Percentiles rank a stretch among this genome's conserved stretches.
Evolutionary conservation across 2,113 vertebrate species (phyloP).

Genomic region (Panurus biarmicus): DNA sequence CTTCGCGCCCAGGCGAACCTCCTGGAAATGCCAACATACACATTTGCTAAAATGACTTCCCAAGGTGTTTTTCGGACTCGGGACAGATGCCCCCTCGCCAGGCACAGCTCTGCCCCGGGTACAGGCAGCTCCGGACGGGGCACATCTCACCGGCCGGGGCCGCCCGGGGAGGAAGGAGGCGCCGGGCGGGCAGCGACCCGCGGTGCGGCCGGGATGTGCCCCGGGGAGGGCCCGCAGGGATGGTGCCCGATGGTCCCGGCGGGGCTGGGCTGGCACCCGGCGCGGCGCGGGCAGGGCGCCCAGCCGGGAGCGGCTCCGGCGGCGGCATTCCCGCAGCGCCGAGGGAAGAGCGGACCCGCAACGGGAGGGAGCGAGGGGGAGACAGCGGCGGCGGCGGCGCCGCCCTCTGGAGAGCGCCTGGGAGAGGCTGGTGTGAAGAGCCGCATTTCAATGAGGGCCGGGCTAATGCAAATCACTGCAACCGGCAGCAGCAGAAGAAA

Average conservation of each 20-base stretch:
- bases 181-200: background rate
- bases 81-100: no score
- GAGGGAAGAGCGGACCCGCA: background rate
- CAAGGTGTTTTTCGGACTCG: background rate
- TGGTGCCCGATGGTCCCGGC: fast-evolving
- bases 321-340: background rate
- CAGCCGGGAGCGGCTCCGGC: background rate
- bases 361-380: background rate
- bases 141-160: background rate
- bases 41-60: background rate
- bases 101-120: background rate
- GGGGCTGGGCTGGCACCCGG: background rate
- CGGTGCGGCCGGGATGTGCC: background rate
- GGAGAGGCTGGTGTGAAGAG: slow-evolving; percentile 68
- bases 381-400: slow-evolving; percentile 31
- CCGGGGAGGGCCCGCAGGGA: background rate
- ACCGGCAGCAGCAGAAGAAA: slow-evolving; percentile 61
- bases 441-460: slow-evolving; percentile 78
- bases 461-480: slow-evolving; percentile 70
- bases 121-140: background rate
- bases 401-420: slow-evolving; percentile 63
- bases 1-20: fast-evolving
- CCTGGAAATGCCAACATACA: background rate
- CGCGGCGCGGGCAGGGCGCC: no score
- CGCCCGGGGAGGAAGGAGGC: background rate